Conservation (phyloP, 2,113 vertebrate species). For the Irena cyanogastra region DNA sequence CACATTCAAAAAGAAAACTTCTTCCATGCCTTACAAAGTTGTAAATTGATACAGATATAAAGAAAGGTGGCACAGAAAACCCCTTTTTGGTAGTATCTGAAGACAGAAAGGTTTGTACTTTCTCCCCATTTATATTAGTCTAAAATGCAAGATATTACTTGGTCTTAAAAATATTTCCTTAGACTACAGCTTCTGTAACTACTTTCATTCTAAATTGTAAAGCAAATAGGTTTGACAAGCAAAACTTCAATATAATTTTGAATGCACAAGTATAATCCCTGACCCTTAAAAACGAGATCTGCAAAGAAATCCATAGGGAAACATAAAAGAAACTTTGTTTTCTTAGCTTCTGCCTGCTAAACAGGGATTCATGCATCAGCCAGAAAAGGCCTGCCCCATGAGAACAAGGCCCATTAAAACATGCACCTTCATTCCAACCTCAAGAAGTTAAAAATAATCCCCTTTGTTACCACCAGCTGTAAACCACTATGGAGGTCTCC, state of each 20-base stretch:
- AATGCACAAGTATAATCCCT: not conserved
- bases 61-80: not conserved
- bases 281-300: not conserved
- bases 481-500: not conserved
- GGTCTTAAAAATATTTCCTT: not conserved
- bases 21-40: not conserved
- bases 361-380: not conserved
- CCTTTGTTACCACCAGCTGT: not conserved
- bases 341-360: not conserved
- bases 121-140: not conserved
- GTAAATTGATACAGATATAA: not conserved
- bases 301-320: not conserved
- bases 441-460: not conserved
- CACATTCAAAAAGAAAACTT: fast-evolving
- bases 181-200: not conserved
- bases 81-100: not conserved
- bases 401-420: not conserved
- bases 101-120: not conserved
- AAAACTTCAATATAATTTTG: not conserved
- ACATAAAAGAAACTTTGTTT: not conserved
- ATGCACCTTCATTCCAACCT: not conserved
- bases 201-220: not conserved
- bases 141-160: not conserved
- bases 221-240: not conserved
- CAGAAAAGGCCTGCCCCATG: not conserved